Conservation (phyloP, 2,113 vertebrate genomes). For the Gallinago paraguaiae region DNA sequence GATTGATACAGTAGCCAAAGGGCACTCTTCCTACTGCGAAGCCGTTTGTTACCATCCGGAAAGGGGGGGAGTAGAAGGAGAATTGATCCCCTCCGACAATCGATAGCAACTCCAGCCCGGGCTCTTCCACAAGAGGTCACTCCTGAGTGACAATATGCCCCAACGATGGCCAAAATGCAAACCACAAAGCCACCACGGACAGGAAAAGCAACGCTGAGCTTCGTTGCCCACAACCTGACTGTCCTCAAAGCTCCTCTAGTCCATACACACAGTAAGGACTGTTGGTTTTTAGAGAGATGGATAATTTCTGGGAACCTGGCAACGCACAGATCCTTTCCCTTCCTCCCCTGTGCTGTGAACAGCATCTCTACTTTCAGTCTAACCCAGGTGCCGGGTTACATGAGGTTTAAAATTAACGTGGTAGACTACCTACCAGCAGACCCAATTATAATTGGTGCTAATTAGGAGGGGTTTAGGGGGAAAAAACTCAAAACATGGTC, state of each 20-base stretch:
- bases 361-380: neutral
- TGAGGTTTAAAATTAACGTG: neutral
- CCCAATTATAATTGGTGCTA: neutral
- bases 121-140: constrained; percentile 46
- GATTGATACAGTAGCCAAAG: constrained; percentile 71
- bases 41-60: constrained; percentile 45
- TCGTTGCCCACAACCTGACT: neutral
- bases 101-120: neutral
- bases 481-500: neutral
- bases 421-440: neutral
- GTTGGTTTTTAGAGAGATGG: neutral
- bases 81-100: constrained; percentile 41
- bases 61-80: constrained; percentile 24
- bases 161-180: neutral
- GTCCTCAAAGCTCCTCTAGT: neutral
- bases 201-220: neutral
- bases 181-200: fast-evolving
- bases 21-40: constrained; percentile 58
- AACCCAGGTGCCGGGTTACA: neutral
- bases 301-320: neutral
- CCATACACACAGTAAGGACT: neutral
- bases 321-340: too few species aligned
- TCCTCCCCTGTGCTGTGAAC: fast-evolving
- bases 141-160: neutral
- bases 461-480: fast-evolving